These are phyloP conservation scores for Digitonthophagus gazella DNA, from an alignment of 2,888 invertebrate species.

Conservation along the genomic window DNA sequence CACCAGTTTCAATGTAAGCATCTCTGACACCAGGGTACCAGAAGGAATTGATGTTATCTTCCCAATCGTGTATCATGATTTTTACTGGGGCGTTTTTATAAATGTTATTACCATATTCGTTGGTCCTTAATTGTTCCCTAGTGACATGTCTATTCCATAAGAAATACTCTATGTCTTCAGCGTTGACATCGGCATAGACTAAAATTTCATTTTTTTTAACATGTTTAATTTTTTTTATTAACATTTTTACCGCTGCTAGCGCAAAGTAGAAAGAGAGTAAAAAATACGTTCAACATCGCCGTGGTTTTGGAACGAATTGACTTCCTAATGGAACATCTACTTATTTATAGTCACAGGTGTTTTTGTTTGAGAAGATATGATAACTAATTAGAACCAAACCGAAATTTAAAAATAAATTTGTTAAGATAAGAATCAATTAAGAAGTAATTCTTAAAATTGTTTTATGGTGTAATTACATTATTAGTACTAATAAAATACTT, in stretches of 20 bases:
- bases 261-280: background rate
- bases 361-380: background rate
- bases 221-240: background rate
- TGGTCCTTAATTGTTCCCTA: constrained; percentile 8
- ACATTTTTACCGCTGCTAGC: background rate
- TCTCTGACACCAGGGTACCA: constrained; percentile 19
- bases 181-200: constrained; percentile 7
- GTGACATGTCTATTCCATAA: constrained; percentile 13
- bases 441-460: background rate
- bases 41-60: constrained; percentile 19
- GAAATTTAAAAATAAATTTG: background rate
- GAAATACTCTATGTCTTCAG: constrained; percentile 14
- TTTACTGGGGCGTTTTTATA: constrained; percentile 12
- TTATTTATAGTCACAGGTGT: too few species aligned
- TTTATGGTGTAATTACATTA: too few species aligned
- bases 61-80: constrained; percentile 21
- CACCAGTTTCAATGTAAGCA: constrained; percentile 1
- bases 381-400: background rate
- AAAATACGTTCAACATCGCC: background rate
- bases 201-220: background rate
- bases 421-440: background rate
- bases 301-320: background rate
- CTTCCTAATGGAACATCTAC: background rate
- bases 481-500: too few species aligned
- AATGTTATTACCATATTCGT: constrained; percentile 20